Base-by-base conservation (phyloP, 2,888 invertebrate species). In the Crematogaster levior region DNA sequence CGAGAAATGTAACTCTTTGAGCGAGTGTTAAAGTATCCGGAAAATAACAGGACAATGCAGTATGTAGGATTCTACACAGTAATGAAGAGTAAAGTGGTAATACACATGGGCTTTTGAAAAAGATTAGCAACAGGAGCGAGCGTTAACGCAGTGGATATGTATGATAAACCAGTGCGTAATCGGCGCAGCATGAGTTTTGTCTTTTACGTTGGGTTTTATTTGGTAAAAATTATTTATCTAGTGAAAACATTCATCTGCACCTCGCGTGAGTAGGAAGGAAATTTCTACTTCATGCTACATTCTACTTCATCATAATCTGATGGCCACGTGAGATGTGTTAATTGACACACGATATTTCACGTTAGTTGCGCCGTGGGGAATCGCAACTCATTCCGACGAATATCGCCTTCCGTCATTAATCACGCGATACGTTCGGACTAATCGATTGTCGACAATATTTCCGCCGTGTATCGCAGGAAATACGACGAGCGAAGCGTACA, bases 261-360 rank as follows among this genome's bases (percentile, higher is more conserved):
- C 18, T 56, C 43, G 56, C 43, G 68, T 46, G 53, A 34, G 68
- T n/a, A 75, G 51, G 75, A 53, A 37, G 75, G 66, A 65, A 65
- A 79, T 68, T 43, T 56, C 68, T 66, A 56, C 56, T 43, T 40
- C 66, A 40, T 66, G 30, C 30, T 30, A 40, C 30, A 43, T 43
- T 79, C 43, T 68, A 56, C 68, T 68, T 68, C 77, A 68, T 79
- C 77, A 68, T 68, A 79, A 79, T 79, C 34, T 34, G 77, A 56
- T 66, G 53, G 24, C 43, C 56, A 46, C 34, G 51, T 68, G 77
- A 61, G 53, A 79, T 43, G 77, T 79, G 68, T 68, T 79, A 79
- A 79, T 79, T 79, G 77, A 79, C 68, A 79, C 68, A 79, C 56
- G 77, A 79, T 79, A 79, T 79, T 68, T 79, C 68, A 34, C 66